phyloP scores from a whole-genome alignment of 2,888 invertebrate genomes.

The Carcina quercana region DNA sequence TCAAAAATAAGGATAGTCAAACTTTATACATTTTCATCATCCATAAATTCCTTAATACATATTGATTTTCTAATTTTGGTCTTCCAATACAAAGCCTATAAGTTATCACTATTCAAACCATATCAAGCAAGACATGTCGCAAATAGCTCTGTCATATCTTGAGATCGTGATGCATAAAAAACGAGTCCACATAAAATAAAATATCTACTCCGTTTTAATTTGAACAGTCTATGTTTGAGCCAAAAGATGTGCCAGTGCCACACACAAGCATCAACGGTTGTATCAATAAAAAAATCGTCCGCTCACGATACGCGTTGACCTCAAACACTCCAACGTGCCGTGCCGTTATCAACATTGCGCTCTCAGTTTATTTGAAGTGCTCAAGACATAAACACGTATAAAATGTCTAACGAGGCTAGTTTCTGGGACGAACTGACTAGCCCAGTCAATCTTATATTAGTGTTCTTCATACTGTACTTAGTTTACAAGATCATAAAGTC shows the following conservation, averaged over 20 bases:
- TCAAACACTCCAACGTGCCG: slow-evolving; percentile 10
- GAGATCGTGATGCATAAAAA: too few relatives aligned
- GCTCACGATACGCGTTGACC: slow-evolving; percentile 10
- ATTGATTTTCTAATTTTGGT: too few relatives aligned
- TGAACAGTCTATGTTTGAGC: too few relatives aligned
- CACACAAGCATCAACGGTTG: neutral
- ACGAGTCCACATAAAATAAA: slow-evolving; percentile 10
- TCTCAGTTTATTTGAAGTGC: slow-evolving; percentile 12
- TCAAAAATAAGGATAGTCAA: too few relatives aligned
- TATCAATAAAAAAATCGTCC: neutral
- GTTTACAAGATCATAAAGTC: slow-evolving; percentile 77
- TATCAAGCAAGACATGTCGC: too few relatives aligned
- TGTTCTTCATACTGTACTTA: slow-evolving; percentile 62
- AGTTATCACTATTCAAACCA: too few relatives aligned
- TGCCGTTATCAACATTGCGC: slow-evolving; percentile 11
- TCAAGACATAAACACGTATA: slow-evolving; percentile 7
- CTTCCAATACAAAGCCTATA: too few relatives aligned
- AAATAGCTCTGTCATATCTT: too few relatives aligned
- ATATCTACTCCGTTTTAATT: slow-evolving; percentile 1
- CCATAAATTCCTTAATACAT: too few relatives aligned
- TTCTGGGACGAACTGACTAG: slow-evolving; percentile 64
- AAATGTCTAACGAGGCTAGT: slow-evolving; percentile 22
- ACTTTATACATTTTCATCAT: too few relatives aligned
- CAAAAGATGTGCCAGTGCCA: neutral
- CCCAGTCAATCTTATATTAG: slow-evolving; percentile 52